Conservation (phyloP, 1,140 invertebrate species). For the Dufourea novaeangliae region DNA sequence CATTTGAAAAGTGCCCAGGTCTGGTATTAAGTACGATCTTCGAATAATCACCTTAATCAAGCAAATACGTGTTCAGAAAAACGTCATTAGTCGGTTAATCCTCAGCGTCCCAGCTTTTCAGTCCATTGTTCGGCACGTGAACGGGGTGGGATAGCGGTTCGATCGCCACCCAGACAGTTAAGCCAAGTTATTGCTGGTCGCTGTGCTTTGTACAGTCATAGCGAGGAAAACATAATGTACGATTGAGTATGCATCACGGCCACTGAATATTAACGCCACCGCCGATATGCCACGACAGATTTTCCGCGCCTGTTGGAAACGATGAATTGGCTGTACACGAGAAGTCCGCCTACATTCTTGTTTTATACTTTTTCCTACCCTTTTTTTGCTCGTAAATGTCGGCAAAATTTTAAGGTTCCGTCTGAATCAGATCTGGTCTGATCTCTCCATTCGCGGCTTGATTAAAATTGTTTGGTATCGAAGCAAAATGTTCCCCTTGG, state of each 20-base stretch:
- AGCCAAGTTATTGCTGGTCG: conserved; percentile 2
- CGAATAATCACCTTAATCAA: conserved; percentile 37
- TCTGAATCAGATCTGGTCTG: too few relatives aligned
- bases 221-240: conserved; percentile 21
- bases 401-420: too few relatives aligned
- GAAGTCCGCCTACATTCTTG: neutral
- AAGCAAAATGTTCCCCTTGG: too few relatives aligned
- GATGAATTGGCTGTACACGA: neutral
- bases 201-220: neutral
- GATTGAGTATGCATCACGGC: conserved; percentile 22
- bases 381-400: too few relatives aligned
- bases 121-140: conserved; percentile 4
- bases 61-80: conserved; percentile 3
- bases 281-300: conserved; percentile 4
- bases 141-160: neutral
- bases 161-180: neutral
- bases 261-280: conserved; percentile 14
- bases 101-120: neutral
- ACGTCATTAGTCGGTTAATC: conserved; percentile 22
- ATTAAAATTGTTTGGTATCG: too few relatives aligned
- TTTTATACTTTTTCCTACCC: neutral
- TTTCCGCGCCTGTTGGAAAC: neutral
- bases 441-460: too few relatives aligned
- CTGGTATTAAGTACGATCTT: conserved; percentile 1
- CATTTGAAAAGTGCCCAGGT: too few relatives aligned